A percentile compares a stretch with the other conserved stretches of the same genome.
These are phyloP conservation scores for Gallirallus australis DNA, from an alignment of 2,797 vertebrate species.

Conservation along the genomic window DNA sequence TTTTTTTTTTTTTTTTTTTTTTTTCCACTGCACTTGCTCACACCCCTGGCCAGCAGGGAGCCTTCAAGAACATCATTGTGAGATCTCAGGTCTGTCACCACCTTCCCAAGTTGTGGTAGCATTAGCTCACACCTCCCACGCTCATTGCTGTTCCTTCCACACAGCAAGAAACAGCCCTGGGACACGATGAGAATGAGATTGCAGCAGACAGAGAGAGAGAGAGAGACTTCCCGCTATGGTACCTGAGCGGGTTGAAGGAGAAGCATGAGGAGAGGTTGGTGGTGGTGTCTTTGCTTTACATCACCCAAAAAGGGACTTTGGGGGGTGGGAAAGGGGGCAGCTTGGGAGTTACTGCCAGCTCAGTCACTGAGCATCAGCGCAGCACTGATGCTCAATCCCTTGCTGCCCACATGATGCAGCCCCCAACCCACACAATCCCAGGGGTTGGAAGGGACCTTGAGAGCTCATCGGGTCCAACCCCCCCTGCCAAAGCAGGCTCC, in stretches of 20 bases:
- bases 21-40: constrained; percentile 46
- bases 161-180: background rate
- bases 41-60: background rate
- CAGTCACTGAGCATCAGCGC: background rate
- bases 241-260: background rate
- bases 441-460: too few relatives aligned
- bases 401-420: accelerated
- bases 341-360: background rate
- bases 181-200: background rate
- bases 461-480: too few relatives aligned
- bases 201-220: constrained; percentile 6
- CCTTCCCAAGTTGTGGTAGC: background rate
- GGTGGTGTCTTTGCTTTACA: accelerated
- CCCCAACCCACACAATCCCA: too few relatives aligned
- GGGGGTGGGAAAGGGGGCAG: background rate
- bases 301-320: background rate
- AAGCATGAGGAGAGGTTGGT: background rate
- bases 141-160: background rate
- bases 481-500: too few relatives aligned
- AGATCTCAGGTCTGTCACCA: background rate
- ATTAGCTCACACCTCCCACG: constrained; percentile 64
- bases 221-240: constrained; percentile 29
- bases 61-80: background rate
- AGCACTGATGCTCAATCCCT: background rate
- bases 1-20: background rate